phyloP scores from a whole-genome alignment of 2,888 invertebrate species.

The Graphium colonna region DNA sequence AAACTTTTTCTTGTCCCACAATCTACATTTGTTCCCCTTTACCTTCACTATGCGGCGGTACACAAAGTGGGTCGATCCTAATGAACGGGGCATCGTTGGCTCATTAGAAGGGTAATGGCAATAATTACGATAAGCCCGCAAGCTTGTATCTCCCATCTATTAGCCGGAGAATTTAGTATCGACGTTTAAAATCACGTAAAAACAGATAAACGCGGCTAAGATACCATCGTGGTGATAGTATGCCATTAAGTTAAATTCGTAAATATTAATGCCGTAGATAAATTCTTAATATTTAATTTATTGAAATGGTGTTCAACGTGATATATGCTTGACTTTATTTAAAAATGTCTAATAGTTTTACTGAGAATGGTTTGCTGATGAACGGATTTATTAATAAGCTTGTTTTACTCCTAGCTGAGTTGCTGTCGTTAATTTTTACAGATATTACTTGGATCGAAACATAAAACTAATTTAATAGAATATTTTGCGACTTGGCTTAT shows the following conservation, averaged over 20 bases:
- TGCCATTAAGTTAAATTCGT: too few species aligned
- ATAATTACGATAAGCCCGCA: conserved; percentile 12
- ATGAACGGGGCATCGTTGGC: conserved; percentile 7
- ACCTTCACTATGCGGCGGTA: neutral
- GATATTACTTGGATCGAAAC: too few species aligned
- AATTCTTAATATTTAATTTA: neutral
- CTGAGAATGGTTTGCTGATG: too few species aligned
- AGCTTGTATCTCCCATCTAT: conserved; percentile 14
- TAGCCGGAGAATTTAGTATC: conserved; percentile 3
- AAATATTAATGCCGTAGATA: neutral
- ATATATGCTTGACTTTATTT: neutral
- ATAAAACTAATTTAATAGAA: too few species aligned
- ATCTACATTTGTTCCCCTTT: neutral
- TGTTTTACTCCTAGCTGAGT: too few species aligned
- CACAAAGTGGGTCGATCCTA: conserved; percentile 7
- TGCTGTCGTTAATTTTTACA: too few species aligned
- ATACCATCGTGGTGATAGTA: too few species aligned
- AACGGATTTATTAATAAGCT: too few species aligned
- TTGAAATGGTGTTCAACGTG: neutral
- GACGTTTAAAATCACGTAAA: conserved; percentile 7
- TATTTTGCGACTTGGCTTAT: too few species aligned
- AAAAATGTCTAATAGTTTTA: neutral
- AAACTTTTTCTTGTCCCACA: too few species aligned
- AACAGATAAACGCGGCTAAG: neutral
- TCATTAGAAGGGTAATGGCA: conserved; percentile 9